phyloP scores from a whole-genome alignment of 2,888 invertebrate genomes.

The Vanessa cardui region DNA sequence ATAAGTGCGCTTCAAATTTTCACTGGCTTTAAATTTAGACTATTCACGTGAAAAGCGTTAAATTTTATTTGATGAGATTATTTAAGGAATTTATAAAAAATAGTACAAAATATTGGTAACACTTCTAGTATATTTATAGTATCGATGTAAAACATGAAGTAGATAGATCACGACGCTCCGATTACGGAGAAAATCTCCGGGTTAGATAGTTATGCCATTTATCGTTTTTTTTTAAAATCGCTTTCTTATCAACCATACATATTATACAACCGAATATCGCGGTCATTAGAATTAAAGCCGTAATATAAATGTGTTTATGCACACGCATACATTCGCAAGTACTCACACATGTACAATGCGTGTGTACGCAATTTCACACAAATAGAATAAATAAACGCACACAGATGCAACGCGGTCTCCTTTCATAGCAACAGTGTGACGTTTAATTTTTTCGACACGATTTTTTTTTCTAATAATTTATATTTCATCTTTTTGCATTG shows the following conservation, averaged over 20 bases:
- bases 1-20: too few relatives aligned
- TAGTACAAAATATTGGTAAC: not conserved
- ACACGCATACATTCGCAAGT: not conserved
- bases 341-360: not conserved
- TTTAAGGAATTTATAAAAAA: too few relatives aligned
- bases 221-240: not conserved
- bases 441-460: not conserved
- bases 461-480: not conserved
- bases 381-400: not conserved
- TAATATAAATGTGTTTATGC: not conserved
- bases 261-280: constrained; percentile 18
- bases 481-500: not conserved
- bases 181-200: constrained; percentile 53
- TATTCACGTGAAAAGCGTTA: too few relatives aligned
- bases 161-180: constrained; percentile 55
- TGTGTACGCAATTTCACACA: too few relatives aligned
- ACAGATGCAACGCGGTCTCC: not conserved
- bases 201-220: constrained; percentile 13
- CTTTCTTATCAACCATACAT: constrained; percentile 2
- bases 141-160: constrained; percentile 28
- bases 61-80: too few relatives aligned
- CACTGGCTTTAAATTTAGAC: too few relatives aligned
- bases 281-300: constrained; percentile 7
- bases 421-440: not conserved
- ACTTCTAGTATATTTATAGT: constrained; percentile 6